Conservation (phyloP, 2,888 invertebrate genomes). For the Steinernema hermaphroditum region DNA sequence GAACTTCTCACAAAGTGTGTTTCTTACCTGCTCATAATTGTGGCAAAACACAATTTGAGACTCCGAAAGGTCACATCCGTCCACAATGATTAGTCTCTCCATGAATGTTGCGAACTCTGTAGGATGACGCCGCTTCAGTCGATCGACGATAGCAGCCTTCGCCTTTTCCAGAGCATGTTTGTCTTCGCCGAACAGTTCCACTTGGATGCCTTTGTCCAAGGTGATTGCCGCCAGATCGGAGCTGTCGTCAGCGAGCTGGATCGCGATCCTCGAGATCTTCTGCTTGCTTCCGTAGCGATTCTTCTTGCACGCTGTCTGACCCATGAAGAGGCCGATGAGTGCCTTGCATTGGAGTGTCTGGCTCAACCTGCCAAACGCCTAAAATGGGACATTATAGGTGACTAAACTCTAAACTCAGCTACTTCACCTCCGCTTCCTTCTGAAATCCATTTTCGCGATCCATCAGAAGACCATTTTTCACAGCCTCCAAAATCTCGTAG, state of each 20-base stretch:
- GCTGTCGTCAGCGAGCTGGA: constrained; percentile 75
- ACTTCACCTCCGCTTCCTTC: constrained; percentile 79
- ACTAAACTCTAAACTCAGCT: too few species aligned
- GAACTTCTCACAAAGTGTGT: constrained; percentile 77
- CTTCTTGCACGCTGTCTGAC: constrained; percentile 96
- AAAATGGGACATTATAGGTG: constrained; percentile 22
- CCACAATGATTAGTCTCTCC: constrained; percentile 88
- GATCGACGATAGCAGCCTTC: constrained; percentile 84
- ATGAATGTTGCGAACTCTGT: constrained; percentile 81
- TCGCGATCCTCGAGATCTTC: constrained; percentile 57
- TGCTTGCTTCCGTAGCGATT: constrained; percentile 88
- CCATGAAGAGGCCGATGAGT: constrained; percentile 88
- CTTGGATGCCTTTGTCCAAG: constrained; percentile 83
- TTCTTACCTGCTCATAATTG: background rate
- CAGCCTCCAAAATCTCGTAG: constrained; percentile 76
- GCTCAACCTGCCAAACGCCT: constrained; percentile 84
- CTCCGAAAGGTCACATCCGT: constrained; percentile 67
- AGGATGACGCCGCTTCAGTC: constrained; percentile 80
- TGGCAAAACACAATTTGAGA: background rate
- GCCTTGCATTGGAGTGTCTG: constrained; percentile 90
- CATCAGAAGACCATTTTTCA: constrained; percentile 77
- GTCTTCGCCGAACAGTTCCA: constrained; percentile 87
- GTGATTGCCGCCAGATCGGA: constrained; percentile 96
- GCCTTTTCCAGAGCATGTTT: constrained; percentile 82
- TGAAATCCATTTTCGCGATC: constrained; percentile 83